Conservation (phyloP, 2,888 invertebrate species). For the Aphidoletes aphidimyza region DNA sequence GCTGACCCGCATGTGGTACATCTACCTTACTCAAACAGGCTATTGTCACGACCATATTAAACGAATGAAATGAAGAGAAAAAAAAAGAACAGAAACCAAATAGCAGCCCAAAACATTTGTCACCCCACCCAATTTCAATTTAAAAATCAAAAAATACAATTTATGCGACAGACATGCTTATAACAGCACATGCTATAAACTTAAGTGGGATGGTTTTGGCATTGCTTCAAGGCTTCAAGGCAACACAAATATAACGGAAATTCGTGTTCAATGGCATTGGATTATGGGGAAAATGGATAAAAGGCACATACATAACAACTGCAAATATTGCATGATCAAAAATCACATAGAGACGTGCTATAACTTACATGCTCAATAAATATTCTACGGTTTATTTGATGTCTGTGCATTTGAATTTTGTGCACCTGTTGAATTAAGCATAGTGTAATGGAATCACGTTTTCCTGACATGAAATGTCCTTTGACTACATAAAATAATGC, state of each 20-base stretch:
- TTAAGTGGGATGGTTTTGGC: neutral
- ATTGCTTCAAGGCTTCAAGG: neutral
- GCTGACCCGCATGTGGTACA: no score
- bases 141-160: slow-evolving; percentile 12
- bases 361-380: neutral
- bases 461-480: neutral
- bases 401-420: neutral
- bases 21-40: neutral
- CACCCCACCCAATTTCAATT: neutral
- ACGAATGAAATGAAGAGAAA: neutral
- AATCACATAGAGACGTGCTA: neutral
- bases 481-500: slow-evolving; percentile 28
- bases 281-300: neutral
- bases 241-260: no score
- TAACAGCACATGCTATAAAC: neutral
- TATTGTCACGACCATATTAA: neutral
- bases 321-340: neutral
- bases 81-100: neutral
- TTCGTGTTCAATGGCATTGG: neutral
- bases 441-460: slow-evolving; percentile 3
- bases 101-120: neutral
- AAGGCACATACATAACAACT: neutral
- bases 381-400: neutral
- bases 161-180: neutral
- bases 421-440: slow-evolving; percentile 12